Evolutionary conservation across 2,113 vertebrate genomes (phyloP).

Genomic region (Pituophis catenifer): DNA sequence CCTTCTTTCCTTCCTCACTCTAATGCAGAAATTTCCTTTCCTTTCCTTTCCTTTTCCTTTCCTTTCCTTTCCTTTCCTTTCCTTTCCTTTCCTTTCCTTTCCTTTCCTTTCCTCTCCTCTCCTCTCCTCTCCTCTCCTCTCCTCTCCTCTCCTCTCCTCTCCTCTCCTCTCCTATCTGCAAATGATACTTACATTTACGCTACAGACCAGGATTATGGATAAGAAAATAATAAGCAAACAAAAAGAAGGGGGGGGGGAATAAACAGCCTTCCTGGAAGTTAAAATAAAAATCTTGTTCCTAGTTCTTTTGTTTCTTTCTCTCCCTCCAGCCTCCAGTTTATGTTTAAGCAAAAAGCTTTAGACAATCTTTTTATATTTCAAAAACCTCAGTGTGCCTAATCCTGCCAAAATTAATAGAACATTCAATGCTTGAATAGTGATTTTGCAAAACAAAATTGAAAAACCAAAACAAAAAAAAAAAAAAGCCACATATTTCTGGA

Average conservation of each 20-base stretch:
- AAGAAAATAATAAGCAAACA: background rate
- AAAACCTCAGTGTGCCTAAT: slow-evolving; percentile 12
- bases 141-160: too few species aligned
- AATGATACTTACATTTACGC: background rate
- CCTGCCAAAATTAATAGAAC: background rate
- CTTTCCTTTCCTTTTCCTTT: too few species aligned
- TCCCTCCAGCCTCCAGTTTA: background rate
- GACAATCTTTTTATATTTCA: background rate
- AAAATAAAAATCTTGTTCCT: background rate
- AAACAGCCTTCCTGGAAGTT: background rate
- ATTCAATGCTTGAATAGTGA: background rate
- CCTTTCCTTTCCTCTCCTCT: too few species aligned
- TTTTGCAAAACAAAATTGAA: background rate
- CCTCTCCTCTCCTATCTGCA: background rate
- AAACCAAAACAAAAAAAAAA: background rate
- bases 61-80: too few species aligned
- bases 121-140: too few species aligned
- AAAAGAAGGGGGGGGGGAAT: background rate
- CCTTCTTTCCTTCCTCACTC: too few species aligned
- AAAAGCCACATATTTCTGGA: background rate
- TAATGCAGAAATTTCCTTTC: too few species aligned
- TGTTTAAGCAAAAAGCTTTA: background rate
- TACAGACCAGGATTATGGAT: background rate
- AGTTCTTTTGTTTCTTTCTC: background rate
- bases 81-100: background rate